Evolutionary conservation across 30 jellyfish, hydroid and myxozoan species (phyloP).

Genomic region (Haliclystus octoradiatus): DNA sequence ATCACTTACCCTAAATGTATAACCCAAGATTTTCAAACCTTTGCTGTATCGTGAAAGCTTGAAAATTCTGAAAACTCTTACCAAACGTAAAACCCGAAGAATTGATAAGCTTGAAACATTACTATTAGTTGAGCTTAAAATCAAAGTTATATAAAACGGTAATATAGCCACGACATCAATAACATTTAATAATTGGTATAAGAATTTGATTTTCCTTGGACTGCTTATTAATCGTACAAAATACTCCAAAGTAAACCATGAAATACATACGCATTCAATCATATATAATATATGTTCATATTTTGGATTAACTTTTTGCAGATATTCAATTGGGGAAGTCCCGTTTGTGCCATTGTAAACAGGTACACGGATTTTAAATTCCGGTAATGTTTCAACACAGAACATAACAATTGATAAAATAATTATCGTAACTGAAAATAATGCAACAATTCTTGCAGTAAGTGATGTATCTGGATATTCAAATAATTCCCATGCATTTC

Average conservation of each 20-base stretch:
- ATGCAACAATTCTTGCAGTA: conserved; percentile 63
- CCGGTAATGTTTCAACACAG: conserved; percentile 89
- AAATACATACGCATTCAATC: conserved; percentile 57
- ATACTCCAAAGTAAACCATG: conserved; percentile 87
- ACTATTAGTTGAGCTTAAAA: conserved; percentile 42
- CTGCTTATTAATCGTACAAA: conserved; percentile 50
- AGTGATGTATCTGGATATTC: conserved; percentile 86
- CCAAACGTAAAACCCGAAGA: conserved; percentile 82
- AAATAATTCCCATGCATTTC: conserved; percentile 65
- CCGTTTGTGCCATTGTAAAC: neutral
- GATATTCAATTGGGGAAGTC: neutral
- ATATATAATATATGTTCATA: conserved; percentile 44
- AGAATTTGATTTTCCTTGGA: conserved; percentile 48
- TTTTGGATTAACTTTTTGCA: conserved; percentile 9
- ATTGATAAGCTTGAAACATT: conserved; percentile 80
- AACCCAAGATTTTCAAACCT: conserved; percentile 86
- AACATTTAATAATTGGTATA: conserved; percentile 69
- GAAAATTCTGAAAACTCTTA: conserved; percentile 87
- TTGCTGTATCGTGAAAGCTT: conserved; percentile 86
- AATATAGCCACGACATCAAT: conserved; percentile 83
- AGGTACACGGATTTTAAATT: conserved; percentile 23
- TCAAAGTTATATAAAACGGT: conserved; percentile 79
- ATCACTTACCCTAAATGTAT: conserved; percentile 91
- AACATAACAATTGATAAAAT: conserved; percentile 75
- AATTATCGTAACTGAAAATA: conserved; percentile 73